phyloP scores from a whole-genome alignment of 2,113 vertebrate genomes.

The Poeciliopsis turrubarensis region DNA sequence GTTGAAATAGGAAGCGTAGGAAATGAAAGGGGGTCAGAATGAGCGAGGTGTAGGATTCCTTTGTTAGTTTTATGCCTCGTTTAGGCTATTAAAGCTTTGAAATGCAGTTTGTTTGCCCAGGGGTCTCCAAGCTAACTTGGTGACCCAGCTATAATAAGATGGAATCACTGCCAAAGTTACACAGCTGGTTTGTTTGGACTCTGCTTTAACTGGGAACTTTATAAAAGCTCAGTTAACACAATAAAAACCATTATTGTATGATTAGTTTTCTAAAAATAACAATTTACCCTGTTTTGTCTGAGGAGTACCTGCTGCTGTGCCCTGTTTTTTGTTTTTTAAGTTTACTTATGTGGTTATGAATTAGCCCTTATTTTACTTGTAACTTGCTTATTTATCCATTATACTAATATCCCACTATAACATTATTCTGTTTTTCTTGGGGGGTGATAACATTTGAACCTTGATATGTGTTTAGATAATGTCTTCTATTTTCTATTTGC shows the following conservation, averaged over 20 bases:
- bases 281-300: not conserved
- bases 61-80: constrained; percentile 71
- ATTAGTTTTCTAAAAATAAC: not conserved
- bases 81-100: constrained; percentile 72
- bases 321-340: not conserved
- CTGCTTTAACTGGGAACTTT: constrained; percentile 42
- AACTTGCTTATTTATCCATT: not conserved
- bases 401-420: not conserved
- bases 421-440: not conserved
- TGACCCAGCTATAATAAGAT: constrained; percentile 67
- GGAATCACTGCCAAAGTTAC: constrained; percentile 36
- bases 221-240: not conserved
- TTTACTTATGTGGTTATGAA: not conserved
- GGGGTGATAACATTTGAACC: too few species aligned
- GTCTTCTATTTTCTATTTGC: not conserved
- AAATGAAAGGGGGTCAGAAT: constrained; percentile 72
- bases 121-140: constrained; percentile 64
- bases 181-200: constrained; percentile 34
- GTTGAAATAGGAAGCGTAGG: constrained; percentile 74
- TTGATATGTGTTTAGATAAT: not conserved
- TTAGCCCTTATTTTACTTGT: not conserved
- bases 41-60: constrained; percentile 61
- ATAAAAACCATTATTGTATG: constrained; percentile 4
- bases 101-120: constrained; percentile 67
- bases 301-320: not conserved